phyloP scores from a whole-genome alignment of 1,140 invertebrate genomes.

The Pissodes strobi region DNA sequence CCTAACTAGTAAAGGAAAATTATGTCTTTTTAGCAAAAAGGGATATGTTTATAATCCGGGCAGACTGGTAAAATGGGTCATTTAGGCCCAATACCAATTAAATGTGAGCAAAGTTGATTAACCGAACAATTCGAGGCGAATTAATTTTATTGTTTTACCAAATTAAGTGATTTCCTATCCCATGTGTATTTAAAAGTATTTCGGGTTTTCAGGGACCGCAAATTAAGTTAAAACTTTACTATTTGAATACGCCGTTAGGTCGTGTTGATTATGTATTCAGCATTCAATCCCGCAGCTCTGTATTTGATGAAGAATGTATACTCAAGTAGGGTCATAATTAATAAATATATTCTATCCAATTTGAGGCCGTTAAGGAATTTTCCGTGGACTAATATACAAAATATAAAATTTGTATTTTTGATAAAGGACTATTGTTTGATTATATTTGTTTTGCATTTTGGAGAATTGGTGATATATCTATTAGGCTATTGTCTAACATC shows the following conservation, averaged over 20 bases:
- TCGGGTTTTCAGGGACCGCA: background rate
- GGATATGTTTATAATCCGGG: slow-evolving; percentile 23
- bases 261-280: background rate
- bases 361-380: too few species aligned
- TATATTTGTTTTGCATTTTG: too few species aligned
- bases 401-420: too few species aligned
- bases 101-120: slow-evolving; percentile 25
- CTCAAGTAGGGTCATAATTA: too few species aligned
- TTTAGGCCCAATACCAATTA: slow-evolving; percentile 28
- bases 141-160: slow-evolving; percentile 28
- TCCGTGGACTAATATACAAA: too few species aligned
- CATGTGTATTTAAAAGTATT: slow-evolving; percentile 16
- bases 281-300: background rate
- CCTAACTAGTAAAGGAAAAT: slow-evolving; percentile 20
- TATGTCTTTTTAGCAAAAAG: slow-evolving; percentile 24
- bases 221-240: slow-evolving; percentile 16
- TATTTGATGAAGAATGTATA: background rate
- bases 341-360: too few species aligned
- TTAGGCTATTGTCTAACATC: too few species aligned
- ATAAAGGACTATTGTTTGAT: too few species aligned
- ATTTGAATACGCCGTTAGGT: slow-evolving; percentile 2
- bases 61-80: slow-evolving; percentile 26
- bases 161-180: slow-evolving; percentile 24
- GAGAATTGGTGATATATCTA: too few species aligned
- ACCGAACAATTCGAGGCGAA: slow-evolving; percentile 23